Percentiles rank a stretch among this genome's conserved stretches.
phyloP scores from a whole-genome alignment of 2,888 invertebrate species.

The Arctia plantaginis region DNA sequence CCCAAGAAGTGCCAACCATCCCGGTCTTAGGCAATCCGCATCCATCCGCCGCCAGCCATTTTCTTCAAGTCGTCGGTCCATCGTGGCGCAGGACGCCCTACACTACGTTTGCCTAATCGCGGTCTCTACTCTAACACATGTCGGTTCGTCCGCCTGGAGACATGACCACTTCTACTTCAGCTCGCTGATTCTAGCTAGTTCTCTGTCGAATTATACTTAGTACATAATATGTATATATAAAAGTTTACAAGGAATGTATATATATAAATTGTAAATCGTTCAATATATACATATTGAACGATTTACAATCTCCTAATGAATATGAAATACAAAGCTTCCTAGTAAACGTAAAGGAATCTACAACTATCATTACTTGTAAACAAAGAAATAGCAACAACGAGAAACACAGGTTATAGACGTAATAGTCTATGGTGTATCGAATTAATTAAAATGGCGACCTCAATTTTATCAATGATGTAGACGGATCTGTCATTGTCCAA shows the following conservation, averaged over 20 bases:
- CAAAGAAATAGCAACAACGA: constrained; percentile 10
- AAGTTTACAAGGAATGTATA: not conserved
- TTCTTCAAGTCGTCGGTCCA: too few species aligned
- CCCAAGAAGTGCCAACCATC: too few species aligned
- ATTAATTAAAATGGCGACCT: constrained; percentile 26
- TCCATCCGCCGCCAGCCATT: too few species aligned
- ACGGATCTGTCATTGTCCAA: constrained; percentile 25
- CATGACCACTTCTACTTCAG: too few species aligned
- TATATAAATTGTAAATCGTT: too few species aligned
- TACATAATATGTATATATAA: not conserved
- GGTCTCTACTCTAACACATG: too few species aligned
- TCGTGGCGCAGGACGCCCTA: too few species aligned
- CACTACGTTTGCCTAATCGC: too few species aligned
- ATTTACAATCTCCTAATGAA: constrained; percentile 6
- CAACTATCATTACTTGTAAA: constrained; percentile 20
- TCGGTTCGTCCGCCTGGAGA: too few species aligned
- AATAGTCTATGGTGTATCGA: constrained; percentile 13
- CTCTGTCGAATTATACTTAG: not conserved
- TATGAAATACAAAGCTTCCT: constrained; percentile 13
- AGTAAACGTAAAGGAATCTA: constrained; percentile 3
- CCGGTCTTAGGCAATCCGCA: too few species aligned
- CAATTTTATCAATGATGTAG: constrained; percentile 19
- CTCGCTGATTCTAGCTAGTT: too few species aligned
- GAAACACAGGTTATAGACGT: constrained; percentile 10
- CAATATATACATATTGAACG: not conserved